Evolutionary conservation across 2,797 vertebrate species (phyloP).

Genomic region (Schizopygopsis malacanthus): DNA sequence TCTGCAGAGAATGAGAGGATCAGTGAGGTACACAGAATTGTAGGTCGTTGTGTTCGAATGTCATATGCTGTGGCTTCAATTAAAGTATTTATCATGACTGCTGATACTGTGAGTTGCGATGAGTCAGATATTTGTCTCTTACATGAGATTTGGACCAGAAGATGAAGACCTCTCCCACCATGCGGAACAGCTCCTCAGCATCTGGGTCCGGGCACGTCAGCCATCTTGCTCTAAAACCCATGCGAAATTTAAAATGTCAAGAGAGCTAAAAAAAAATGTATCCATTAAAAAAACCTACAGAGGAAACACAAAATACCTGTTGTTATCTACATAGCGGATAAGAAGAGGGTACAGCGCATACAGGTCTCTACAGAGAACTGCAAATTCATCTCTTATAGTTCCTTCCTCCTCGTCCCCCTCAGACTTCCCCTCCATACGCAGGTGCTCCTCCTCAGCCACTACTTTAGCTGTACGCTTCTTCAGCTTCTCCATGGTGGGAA

Average conservation of each 20-base stretch:
- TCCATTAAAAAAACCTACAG: neutral
- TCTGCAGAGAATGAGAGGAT: conserved; percentile 62
- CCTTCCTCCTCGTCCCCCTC: conserved; percentile 89
- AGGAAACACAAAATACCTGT: conserved; percentile 77
- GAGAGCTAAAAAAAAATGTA: neutral
- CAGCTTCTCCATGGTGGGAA: conserved; percentile 93
- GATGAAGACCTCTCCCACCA: conserved; percentile 96
- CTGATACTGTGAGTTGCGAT: neutral
- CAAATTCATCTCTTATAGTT: conserved; percentile 92
- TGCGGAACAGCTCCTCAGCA: conserved; percentile 93
- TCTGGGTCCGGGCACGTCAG: conserved; percentile 86
- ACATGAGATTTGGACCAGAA: conserved; percentile 98
- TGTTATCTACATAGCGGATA: conserved; percentile 97
- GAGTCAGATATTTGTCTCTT: conserved; percentile 65
- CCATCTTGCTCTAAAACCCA: conserved; percentile 85
- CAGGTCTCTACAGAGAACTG: conserved; percentile 92
- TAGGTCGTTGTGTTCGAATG: neutral
- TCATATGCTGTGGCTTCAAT: neutral
- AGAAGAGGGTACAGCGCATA: conserved; percentile 94
- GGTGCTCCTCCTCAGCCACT: conserved; percentile 93
- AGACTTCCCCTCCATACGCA: conserved; percentile 89
- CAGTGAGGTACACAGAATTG: neutral
- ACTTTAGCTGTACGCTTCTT: conserved; percentile 93
- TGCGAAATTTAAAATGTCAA: neutral
- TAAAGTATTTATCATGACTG: neutral